A percentile compares a stretch with the other conserved stretches of the same genome.
These are phyloP conservation scores for Hydropsyche betteni DNA, from an alignment of 2,888 invertebrate species.

Conservation along the genomic window DNA sequence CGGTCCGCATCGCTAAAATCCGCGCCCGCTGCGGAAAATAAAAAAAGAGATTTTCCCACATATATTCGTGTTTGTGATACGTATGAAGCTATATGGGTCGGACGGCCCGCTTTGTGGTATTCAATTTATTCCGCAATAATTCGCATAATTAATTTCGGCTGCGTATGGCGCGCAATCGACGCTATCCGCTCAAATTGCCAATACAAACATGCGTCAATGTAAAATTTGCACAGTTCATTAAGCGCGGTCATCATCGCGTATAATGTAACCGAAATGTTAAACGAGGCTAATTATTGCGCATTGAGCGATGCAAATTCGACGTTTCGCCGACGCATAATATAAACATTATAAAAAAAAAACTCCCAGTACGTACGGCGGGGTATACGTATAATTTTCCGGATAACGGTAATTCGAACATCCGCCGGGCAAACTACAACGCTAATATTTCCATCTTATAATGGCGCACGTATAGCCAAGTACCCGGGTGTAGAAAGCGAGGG, in stretches of 20 bases:
- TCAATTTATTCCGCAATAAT: constrained; percentile 18
- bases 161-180: not conserved
- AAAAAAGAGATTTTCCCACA: not conserved
- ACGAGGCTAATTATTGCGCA: constrained; percentile 7
- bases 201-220: constrained; percentile 2
- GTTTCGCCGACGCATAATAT: not conserved
- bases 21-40: not conserved
- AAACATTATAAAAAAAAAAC: not conserved
- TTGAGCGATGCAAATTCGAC: constrained; percentile 5
- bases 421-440: constrained; percentile 12
- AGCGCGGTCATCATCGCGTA: not conserved
- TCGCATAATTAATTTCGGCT: constrained; percentile 13
- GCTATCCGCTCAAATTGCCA: not conserved
- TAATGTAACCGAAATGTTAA: constrained; percentile 7
- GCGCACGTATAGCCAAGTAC: not conserved
- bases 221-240: constrained; percentile 21
- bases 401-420: not conserved
- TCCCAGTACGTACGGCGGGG: not conserved
- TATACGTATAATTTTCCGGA: not conserved
- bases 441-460: constrained; percentile 22
- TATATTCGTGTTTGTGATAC: too few species aligned
- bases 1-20: constrained; percentile 21
- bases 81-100: not conserved
- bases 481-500: constrained; percentile 13
- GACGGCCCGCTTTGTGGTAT: not conserved